Base-by-base conservation (phyloP, 23 tunicate species). In the Ciona savignyi region DNA sequence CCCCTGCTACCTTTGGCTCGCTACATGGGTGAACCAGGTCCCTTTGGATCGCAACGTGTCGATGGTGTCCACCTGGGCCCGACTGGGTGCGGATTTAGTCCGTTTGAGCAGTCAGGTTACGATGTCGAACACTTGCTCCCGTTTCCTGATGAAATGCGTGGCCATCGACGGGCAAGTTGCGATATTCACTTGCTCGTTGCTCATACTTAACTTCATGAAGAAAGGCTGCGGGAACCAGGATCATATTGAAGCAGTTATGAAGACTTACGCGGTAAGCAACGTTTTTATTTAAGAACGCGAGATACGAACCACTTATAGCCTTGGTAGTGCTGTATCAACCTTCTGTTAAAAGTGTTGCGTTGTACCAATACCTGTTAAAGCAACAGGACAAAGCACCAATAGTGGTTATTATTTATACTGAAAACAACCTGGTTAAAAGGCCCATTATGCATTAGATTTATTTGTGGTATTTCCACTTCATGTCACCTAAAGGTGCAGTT, bases 11-110 rank as follows among this genome's bases (percentile, higher is more conserved):
- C 27, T 82, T 26, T 88, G 96, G 96, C 31, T 88, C 21, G 96
- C 84, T 25, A 78, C 81, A 28, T 88, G 96, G 96, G 78, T 88
- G 51, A 88, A 88, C 69, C 32, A 74, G 62, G 62, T 34, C 19
- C 65, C 78, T 20, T 1, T 82, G 34, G 70, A 32, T 23, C 4
- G 51, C 56, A 25, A 68, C 33, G 62, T 23, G 31, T 3, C 51
- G 63, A 27, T 27, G 27, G 70, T 26, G 31, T 4, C 27, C 4
- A 29, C 33, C 3, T 74, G 74, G 78, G 32, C 65, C 63, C 75
- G 67, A 64, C 31, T 62, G 35, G 67, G 80, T 63, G 2, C 25
- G 27, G 70, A 74, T 20, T 51, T 82, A 19, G 30, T 67, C 23
- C 70, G 69, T 15, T 31, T 35, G 51, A 51, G 80, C 23, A n/a